Evolutionary conservation across 2,888 invertebrate species (phyloP).

Genomic region (Cosmopolites sordidus): DNA sequence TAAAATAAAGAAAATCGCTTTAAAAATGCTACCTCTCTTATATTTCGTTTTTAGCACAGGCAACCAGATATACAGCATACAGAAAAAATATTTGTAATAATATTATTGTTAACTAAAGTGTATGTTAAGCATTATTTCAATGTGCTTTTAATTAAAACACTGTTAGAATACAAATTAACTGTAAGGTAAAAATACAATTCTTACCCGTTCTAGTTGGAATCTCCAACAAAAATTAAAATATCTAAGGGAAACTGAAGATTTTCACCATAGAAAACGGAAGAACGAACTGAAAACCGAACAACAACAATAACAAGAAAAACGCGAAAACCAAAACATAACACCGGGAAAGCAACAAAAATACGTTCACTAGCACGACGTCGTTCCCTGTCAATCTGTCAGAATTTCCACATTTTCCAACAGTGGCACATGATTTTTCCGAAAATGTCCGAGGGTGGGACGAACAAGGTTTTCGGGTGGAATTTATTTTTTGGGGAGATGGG

Average conservation of each 20-base stretch:
- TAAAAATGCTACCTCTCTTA: too few relatives aligned
- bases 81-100: too few relatives aligned
- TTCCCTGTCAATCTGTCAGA: slow-evolving; percentile 8
- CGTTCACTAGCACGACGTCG: slow-evolving; percentile 5
- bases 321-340: slow-evolving; percentile 13
- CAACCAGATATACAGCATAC: not conserved
- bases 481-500: slow-evolving; percentile 10
- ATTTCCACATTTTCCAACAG: slow-evolving; percentile 13
- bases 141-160: too few relatives aligned
- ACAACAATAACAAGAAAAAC: slow-evolving; percentile 5
- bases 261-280: not conserved
- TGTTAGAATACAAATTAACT: too few relatives aligned
- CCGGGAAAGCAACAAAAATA: slow-evolving; percentile 21
- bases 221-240: too few relatives aligned
- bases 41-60: too few relatives aligned
- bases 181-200: too few relatives aligned
- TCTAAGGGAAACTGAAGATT: not conserved
- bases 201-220: too few relatives aligned
- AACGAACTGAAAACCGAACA: not conserved
- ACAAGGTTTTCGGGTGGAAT: not conserved
- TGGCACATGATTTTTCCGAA: slow-evolving; percentile 19
- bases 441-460: slow-evolving; percentile 11
- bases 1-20: slow-evolving; percentile 6
- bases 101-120: too few relatives aligned
- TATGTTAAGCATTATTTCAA: too few relatives aligned